Base-by-base conservation (phyloP, 2,888 invertebrate genomes). In the Steinernema hermaphroditum region DNA sequence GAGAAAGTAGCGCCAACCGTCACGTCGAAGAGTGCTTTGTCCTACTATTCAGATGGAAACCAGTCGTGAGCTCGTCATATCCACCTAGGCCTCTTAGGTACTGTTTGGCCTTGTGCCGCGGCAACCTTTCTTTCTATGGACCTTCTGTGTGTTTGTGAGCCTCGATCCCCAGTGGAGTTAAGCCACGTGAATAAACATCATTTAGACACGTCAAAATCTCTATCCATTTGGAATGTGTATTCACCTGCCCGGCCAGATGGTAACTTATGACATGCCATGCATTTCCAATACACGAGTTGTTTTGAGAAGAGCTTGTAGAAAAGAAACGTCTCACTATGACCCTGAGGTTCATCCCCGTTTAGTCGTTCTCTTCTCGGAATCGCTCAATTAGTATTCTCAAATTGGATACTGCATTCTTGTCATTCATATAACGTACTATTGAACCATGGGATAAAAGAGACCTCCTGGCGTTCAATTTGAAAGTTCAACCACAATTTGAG, bases 401-500 rank as follows among this genome's bases (percentile, higher is more conserved):
- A 46, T 46, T 27, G 27, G 54, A 19, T 12, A 12, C 27, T 27
- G 22, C 19, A 54, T 22, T 22, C 54, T 16, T 22, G 12, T 54
- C 19, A 54, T 54, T 54, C n/a, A n/a, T n/a, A n/a, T n/a, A n/a
- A 54, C 54, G 24, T 54, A 24, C 54, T 54, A 54, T 54, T 54
- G 16, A 34, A 12, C 32, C 22, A 62, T 62, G 16, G 32, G 32
- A 27, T 62, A 62, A 24, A 14, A 32, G 62, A 12, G 32, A 27
- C 62, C 22, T 27, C 29, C 32, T 32, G 9, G 27, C 32, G 32
- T 29, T 32, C 32, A 37, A 37, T 8, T 4, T 37, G 62, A 62
- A 62, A 62, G 62, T 62, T 34, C 62, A 62, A 32, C 34, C 8
- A 27, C 62, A 62, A 62, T 62, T 62, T 62, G 34, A 22, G n/a